Percentiles rank a stretch among this genome's conserved stretches.
Evolutionary conservation across 2,888 invertebrate genomes (phyloP).

Genomic region (Thera obeliscata): DNA sequence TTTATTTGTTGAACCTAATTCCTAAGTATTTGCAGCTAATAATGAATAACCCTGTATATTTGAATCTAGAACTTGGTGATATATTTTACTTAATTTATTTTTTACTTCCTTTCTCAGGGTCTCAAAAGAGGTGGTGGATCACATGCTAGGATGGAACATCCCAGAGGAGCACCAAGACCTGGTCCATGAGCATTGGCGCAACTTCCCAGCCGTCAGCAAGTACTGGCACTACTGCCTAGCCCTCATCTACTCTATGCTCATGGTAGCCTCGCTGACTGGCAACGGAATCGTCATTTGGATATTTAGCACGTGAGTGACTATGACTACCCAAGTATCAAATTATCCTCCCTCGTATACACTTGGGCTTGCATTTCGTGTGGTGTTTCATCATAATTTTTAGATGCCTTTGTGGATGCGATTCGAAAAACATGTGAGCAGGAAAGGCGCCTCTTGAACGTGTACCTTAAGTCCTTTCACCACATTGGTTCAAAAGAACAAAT

Average conservation of each 20-base stretch:
- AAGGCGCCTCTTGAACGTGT: too few relatives aligned
- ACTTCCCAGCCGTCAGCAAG: conserved; percentile 86
- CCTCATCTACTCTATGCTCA: conserved; percentile 86
- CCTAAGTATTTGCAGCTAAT: too few relatives aligned
- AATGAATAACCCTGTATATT: too few relatives aligned
- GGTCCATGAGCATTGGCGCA: conserved; percentile 89
- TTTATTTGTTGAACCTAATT: too few relatives aligned
- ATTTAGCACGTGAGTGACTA: conserved; percentile 87
- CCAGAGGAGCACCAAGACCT: conserved; percentile 86
- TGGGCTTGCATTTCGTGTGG: too few relatives aligned
- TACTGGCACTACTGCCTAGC: conserved; percentile 87
- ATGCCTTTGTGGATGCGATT: too few relatives aligned
- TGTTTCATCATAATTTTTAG: too few relatives aligned
- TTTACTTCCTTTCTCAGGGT: conserved; percentile 56
- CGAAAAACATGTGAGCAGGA: too few relatives aligned
- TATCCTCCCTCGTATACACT: too few relatives aligned
- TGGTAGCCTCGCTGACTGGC: conserved; percentile 86
- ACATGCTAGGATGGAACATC: conserved; percentile 88
- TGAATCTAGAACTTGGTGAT: background rate
- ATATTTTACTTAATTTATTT: conserved; percentile 6
- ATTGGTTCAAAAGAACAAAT: too few relatives aligned
- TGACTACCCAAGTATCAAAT: too few relatives aligned
- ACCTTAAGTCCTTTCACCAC: too few relatives aligned
- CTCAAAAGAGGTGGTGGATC: conserved; percentile 71
- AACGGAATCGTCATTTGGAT: conserved; percentile 90